A percentile compares a stretch with the other conserved stretches of the same genome.
These are phyloP conservation scores for Tachina fera DNA, from an alignment of 2,888 invertebrate species.

Conservation along the genomic window DNA sequence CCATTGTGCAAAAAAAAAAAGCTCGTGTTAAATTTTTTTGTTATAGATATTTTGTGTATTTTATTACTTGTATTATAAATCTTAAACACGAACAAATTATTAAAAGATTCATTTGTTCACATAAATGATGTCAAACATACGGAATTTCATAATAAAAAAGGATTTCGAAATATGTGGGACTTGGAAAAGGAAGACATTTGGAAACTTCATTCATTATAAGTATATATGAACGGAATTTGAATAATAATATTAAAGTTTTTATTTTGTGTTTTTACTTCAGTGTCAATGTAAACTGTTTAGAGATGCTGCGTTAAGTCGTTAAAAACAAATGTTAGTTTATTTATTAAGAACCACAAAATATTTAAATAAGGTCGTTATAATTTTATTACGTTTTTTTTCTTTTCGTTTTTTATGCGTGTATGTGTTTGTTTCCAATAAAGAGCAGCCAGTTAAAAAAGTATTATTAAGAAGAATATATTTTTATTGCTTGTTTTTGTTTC, in stretches of 20 bases:
- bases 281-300: constrained; percentile 22
- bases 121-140: constrained; percentile 55
- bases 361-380: constrained; percentile 63
- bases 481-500: constrained; percentile 22
- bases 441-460: constrained; percentile 29
- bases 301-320: constrained; percentile 10
- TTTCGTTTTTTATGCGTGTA: neutral
- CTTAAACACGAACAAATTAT: constrained; percentile 53
- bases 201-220: too few relatives aligned
- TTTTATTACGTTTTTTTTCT: constrained; percentile 24
- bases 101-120: constrained; percentile 33
- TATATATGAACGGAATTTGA: neutral
- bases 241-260: neutral
- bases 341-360: constrained; percentile 42
- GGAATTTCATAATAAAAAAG: constrained; percentile 21
- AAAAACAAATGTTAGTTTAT: constrained; percentile 36
- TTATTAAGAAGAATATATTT: constrained; percentile 14
- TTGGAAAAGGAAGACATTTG: too few relatives aligned
- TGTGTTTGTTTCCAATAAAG: constrained; percentile 22
- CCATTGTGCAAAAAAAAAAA: constrained; percentile 30
- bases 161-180: constrained; percentile 14
- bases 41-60: neutral
- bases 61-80: constrained; percentile 42
- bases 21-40: constrained; percentile 8
- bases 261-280: neutral